A percentile compares a stretch with the other conserved stretches of the same genome.
Evolutionary conservation across 2,113 vertebrate species (phyloP).

Genomic region (Nycticorax nycticorax): DNA sequence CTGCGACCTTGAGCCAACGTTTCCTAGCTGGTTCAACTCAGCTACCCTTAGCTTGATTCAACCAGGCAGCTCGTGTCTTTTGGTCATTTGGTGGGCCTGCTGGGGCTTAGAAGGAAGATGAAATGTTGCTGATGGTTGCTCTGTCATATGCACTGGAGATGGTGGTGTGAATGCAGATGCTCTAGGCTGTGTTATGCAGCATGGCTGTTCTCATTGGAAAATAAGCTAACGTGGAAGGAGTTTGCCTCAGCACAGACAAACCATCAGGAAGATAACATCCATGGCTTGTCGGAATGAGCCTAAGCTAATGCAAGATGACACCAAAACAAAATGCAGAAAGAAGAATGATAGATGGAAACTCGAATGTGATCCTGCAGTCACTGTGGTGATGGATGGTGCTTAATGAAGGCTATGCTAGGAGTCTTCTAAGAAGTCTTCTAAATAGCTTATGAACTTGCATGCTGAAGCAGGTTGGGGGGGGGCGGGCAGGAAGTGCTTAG

Average conservation of each 20-base stretch:
- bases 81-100: background rate
- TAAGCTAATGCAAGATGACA: background rate
- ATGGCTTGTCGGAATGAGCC: background rate
- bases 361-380: background rate
- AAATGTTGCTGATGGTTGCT: background rate
- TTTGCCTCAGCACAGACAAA: background rate
- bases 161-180: background rate
- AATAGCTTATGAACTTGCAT: background rate
- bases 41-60: background rate
- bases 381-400: background rate
- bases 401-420: background rate
- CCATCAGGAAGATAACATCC: background rate
- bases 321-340: background rate
- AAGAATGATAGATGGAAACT: background rate
- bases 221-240: background rate
- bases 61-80: rapidly evolving
- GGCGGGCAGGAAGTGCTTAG: background rate
- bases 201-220: background rate
- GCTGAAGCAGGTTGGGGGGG: background rate
- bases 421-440: background rate
- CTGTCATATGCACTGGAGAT: background rate
- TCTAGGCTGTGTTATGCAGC: background rate
- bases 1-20: background rate
- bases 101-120: background rate
- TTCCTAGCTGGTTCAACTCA: background rate